Conservation (phyloP, 2,888 invertebrate genomes). For the Drosophila bunnanda region DNA sequence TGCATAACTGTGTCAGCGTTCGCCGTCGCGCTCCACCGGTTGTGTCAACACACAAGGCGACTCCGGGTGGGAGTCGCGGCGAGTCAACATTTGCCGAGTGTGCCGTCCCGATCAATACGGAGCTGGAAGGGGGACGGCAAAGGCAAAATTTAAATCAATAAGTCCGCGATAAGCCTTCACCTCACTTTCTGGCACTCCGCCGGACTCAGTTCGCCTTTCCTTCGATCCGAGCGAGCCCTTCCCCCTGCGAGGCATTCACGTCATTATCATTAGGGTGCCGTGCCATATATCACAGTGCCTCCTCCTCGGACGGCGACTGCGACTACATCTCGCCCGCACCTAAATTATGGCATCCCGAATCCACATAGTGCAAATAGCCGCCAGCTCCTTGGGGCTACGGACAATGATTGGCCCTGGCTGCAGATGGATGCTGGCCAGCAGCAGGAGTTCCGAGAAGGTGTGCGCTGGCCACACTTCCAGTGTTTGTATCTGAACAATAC, state of each 20-base stretch:
- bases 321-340: constrained; percentile 63
- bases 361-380: constrained; percentile 73
- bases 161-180: constrained; percentile 46
- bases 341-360: constrained; percentile 64
- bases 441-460: constrained; percentile 79
- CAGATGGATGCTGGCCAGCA: constrained; percentile 18
- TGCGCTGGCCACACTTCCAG: constrained; percentile 82
- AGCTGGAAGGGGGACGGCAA: constrained; percentile 12
- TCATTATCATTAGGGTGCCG: constrained; percentile 74
- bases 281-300: constrained; percentile 67
- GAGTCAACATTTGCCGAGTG: constrained; percentile 77
- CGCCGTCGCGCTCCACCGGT: constrained; percentile 40
- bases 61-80: constrained; percentile 15
- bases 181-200: background rate
- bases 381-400: constrained; percentile 71
- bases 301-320: constrained; percentile 40
- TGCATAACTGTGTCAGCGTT: constrained; percentile 75
- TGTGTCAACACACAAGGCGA: constrained; percentile 54
- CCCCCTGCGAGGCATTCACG: constrained; percentile 13
- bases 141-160: constrained; percentile 69
- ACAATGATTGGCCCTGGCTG: constrained; percentile 33
- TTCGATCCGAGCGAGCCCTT: too few species aligned
- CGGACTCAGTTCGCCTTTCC: background rate
- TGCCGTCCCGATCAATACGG: constrained; percentile 67
- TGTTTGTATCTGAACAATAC: constrained; percentile 61